Base-by-base conservation (phyloP, 2,888 invertebrate genomes). In the Craniophora ligustri region DNA sequence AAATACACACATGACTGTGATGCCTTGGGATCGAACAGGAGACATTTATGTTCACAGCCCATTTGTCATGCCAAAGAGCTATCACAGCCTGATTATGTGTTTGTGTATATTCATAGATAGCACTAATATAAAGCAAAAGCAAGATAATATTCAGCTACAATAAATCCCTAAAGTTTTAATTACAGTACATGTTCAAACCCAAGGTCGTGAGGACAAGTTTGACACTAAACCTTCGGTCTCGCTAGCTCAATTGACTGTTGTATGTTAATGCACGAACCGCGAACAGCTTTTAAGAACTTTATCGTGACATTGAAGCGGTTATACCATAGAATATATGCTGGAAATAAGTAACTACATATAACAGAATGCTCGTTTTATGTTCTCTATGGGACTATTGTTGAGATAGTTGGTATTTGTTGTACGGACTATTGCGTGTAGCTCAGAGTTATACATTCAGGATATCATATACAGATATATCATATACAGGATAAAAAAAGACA, bases 281-380 rank as follows among this genome's bases (percentile, higher is more conserved):
- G 40, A 58, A 72, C 57, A 62, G 69, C 74, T 73, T 67, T 76
- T 67, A 73, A 63, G 61, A 75, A 69, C 54, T 73, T 67, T 53
- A 48, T 47, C 36, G 41, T 66, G 46, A 48, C 41, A 6, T 7
- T 13, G 10, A 53, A 45, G 42, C 13, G 41, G 19, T 45, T 48
- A 30, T 3, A 23, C 38, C 15, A 32, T 8, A 14, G 39, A 13
- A 35, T 41, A 26, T 40, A 36, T 23, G 28, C 13, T 30, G 8
- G 13, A 36, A 35, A 13, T 35, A 2, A 19, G 28, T 21, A 13
- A 41, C 49, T 56, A 11, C 26, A 47, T 35, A 19, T n/a, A n/a
- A n/a, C n/a, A n/a, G n/a, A n/a, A n/a, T n/a, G n/a, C n/a, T n/a
- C n/a, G n/a, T n/a, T n/a, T n/a, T n/a, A n/a, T n/a, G n/a, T n/a